A percentile compares a stretch with the other conserved stretches of the same genome.
Conservation (phyloP, 2,113 vertebrate genomes). For the Collichthys lucidus region DNA sequence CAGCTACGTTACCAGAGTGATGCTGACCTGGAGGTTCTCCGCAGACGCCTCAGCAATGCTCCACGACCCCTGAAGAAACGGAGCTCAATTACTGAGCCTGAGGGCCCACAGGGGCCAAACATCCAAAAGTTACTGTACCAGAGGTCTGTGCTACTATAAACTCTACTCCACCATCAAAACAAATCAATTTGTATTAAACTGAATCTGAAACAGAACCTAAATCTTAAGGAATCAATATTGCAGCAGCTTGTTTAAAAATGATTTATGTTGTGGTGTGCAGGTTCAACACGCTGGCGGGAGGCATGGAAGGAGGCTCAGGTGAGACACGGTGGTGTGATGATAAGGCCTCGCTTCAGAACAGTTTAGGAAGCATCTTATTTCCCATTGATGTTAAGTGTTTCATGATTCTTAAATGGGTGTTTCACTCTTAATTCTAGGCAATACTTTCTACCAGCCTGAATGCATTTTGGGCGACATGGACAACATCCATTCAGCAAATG, state of each 20-base stretch:
- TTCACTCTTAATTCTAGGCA: conserved; percentile 56
- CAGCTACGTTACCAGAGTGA: conserved; percentile 97
- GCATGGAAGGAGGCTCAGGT: conserved; percentile 87
- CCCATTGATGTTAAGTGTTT: neutral
- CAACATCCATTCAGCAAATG: conserved; percentile 89
- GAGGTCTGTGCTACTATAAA: conserved; percentile 61
- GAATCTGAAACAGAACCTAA: neutral
- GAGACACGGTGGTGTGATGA: conserved; percentile 47
- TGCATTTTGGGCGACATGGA: conserved; percentile 85
- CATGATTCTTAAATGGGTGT: neutral
- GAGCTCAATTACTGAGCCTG: conserved; percentile 97
- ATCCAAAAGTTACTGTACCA: conserved; percentile 98
- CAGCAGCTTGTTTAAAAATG: neutral
- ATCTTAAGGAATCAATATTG: neutral
- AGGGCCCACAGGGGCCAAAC: conserved; percentile 95
- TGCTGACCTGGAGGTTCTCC: conserved; percentile 93
- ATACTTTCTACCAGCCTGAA: conserved; percentile 93
- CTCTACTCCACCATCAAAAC: neutral
- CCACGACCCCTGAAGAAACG: conserved; percentile 95
- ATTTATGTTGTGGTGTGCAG: conserved; percentile 69
- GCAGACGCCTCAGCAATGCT: conserved; percentile 93
- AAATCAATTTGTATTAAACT: neutral
- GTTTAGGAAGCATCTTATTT: neutral
- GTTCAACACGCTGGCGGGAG: conserved; percentile 96
- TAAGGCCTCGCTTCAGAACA: neutral